These are phyloP conservation scores for Halesus radiatus DNA, from an alignment of 1,140 invertebrate genomes.

Conservation along the genomic window DNA sequence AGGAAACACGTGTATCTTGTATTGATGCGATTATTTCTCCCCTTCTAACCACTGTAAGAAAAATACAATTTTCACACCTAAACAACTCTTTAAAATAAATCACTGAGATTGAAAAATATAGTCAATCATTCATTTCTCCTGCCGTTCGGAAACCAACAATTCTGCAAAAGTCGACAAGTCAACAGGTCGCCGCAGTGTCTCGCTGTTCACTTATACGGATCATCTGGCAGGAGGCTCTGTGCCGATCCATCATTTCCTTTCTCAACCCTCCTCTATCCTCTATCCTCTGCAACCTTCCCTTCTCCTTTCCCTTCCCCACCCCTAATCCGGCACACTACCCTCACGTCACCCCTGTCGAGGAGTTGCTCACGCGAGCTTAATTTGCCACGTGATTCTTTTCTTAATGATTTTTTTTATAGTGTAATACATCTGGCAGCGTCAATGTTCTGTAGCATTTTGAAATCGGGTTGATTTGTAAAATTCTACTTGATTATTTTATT, in stretches of 20 bases:
- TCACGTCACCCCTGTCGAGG: not conserved
- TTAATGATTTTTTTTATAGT: constrained; percentile 3
- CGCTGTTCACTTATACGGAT: constrained; percentile 45
- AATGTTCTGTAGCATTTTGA: too few species aligned
- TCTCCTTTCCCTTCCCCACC: not conserved
- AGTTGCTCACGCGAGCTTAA: constrained; percentile 21
- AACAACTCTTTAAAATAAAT: too few species aligned
- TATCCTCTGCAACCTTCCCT: too few species aligned
- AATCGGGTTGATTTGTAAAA: too few species aligned
- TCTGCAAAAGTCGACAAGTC: not conserved
- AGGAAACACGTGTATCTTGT: too few species aligned
- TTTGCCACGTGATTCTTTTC: constrained; percentile 22
- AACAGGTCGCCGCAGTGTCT: constrained; percentile 41
- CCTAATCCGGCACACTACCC: not conserved
- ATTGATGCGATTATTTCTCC: too few species aligned
- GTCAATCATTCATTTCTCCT: too few species aligned
- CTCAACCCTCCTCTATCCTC: constrained; percentile 21
- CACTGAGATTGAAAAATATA: too few species aligned
- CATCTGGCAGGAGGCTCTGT: constrained; percentile 37
- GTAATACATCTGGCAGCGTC: not conserved
- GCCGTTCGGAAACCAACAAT: too few species aligned
- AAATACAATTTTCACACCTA: too few species aligned
- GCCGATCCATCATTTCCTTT: constrained; percentile 37
- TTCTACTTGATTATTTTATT: too few species aligned
- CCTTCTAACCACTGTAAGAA: too few species aligned